phyloP scores from a whole-genome alignment of 2,113 vertebrate genomes.

The Archocentrus centrarchus region DNA sequence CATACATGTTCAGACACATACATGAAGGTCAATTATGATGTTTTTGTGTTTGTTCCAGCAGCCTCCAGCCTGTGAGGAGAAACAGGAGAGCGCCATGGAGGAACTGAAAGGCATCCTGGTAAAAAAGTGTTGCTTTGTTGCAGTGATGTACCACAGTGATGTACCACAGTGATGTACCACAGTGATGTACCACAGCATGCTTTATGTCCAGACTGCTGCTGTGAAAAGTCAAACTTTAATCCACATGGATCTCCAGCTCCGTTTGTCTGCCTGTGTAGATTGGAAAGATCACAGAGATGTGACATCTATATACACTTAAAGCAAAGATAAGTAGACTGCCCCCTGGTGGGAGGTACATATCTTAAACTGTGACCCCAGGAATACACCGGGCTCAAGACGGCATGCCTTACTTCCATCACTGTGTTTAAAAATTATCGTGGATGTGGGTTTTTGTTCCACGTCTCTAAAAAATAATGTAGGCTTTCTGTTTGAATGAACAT shows the following conservation, averaged over 20 bases:
- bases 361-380: not conserved
- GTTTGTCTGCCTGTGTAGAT: not conserved
- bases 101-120: constrained; percentile 87
- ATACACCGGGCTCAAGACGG: not conserved
- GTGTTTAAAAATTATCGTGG: not conserved
- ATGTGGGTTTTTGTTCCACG: not conserved
- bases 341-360: not conserved
- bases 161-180: too few relatives aligned
- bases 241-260: not conserved
- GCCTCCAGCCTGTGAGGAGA: constrained; percentile 73
- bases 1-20: not conserved
- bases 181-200: too few relatives aligned
- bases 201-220: not conserved
- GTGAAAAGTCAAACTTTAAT: not conserved
- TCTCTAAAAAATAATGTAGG: not conserved
- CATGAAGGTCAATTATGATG: not conserved
- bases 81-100: constrained; percentile 86
- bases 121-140: constrained; percentile 7
- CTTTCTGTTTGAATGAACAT: not conserved
- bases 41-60: constrained; percentile 31
- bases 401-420: not conserved
- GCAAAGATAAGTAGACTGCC: not conserved
- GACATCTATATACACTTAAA: too few relatives aligned
- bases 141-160: not conserved
- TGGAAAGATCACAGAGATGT: not conserved